Evolutionary conservation across 2,797 vertebrate genomes (phyloP), one percentile per base, ranked within the genome.

Genomic region (Lophius americanus): DNA sequence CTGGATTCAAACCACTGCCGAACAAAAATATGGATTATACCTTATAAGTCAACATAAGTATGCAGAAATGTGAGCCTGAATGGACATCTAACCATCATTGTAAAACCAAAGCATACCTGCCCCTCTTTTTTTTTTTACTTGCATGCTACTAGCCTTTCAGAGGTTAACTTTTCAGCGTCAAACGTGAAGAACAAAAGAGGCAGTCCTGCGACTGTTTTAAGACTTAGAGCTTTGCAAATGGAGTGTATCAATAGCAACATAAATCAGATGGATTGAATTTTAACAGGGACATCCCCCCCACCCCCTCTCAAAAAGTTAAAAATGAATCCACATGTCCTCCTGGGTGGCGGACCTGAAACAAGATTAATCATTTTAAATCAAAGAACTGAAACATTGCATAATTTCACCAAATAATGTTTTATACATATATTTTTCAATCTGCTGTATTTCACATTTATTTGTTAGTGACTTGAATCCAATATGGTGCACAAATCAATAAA

Each of bases 211-310:
- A 79, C 88, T 91, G 88, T 78, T 92, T 89, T 86, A 90, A 77
- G 73, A 85, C 86, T 91, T 71, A 92, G 75, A 23, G 66, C 85
- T 87, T 66, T 60, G 76, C 73, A 88, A 91, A 90, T 88, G 84
- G 91, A 78, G 77, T 87, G 82, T 87, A 87, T 84, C 86, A 37
- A 83, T 86, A 76, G 79, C 50, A 51, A 66, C 66, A 79, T 92
- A 88, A 91, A 91, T 93, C 90, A 88, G 74, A 74, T 68, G 77
- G 83, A 89, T 87, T 88, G 71, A 76, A 83, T 86, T 85, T 89
- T 87, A 87, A 89, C 80, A 64, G 79, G 48, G 35, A 66, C 46
- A 81, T 83, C 76, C 75, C 44, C 71, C 81, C 48, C 76, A 74
- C 44, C 71, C 81, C 48, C 73, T 79, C 44, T 75, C 64, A 58